phyloP scores from a whole-genome alignment of 1,140 invertebrate genomes.

The Drosophila albomicans region DNA sequence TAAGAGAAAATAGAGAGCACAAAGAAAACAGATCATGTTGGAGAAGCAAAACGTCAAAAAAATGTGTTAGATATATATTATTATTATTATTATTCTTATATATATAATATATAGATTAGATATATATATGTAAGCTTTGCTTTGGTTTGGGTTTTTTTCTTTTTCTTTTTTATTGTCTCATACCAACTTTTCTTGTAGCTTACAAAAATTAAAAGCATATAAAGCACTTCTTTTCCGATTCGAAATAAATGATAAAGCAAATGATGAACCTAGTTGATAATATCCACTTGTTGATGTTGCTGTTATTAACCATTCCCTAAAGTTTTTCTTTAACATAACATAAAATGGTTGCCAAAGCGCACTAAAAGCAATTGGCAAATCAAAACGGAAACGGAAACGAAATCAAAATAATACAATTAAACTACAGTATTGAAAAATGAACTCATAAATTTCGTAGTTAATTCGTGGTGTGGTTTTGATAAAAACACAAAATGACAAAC shows the following conservation, averaged over 20 bases:
- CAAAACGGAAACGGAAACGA: constrained; percentile 10
- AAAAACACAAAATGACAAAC: constrained; percentile 34
- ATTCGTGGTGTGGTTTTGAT: constrained; percentile 68
- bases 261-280: not conserved
- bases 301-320: constrained; percentile 1
- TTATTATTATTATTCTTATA: constrained; percentile 34
- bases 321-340: not conserved
- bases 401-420: constrained; percentile 19
- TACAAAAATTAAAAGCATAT: constrained; percentile 1
- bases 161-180: constrained; percentile 1
- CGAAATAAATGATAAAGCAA: constrained; percentile 1
- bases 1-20: constrained; percentile 48
- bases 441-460: constrained; percentile 57
- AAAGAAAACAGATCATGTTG: constrained; percentile 55
- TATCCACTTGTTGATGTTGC: not conserved
- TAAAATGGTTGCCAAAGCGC: constrained; percentile 32
- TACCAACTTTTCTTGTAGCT: constrained; percentile 20
- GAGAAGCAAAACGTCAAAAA: constrained; percentile 54
- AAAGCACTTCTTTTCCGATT: not conserved
- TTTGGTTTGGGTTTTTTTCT: not conserved
- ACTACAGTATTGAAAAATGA: constrained; percentile 2
- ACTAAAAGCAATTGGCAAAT: constrained; percentile 34
- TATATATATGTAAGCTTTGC: constrained; percentile 30
- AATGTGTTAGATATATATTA: constrained; percentile 48
- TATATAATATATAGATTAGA: constrained; percentile 22